Evolutionary conservation across 2,888 invertebrate genomes (phyloP), one percentile per base, ranked within the genome.

Genomic region (Lasius platythorax): DNA sequence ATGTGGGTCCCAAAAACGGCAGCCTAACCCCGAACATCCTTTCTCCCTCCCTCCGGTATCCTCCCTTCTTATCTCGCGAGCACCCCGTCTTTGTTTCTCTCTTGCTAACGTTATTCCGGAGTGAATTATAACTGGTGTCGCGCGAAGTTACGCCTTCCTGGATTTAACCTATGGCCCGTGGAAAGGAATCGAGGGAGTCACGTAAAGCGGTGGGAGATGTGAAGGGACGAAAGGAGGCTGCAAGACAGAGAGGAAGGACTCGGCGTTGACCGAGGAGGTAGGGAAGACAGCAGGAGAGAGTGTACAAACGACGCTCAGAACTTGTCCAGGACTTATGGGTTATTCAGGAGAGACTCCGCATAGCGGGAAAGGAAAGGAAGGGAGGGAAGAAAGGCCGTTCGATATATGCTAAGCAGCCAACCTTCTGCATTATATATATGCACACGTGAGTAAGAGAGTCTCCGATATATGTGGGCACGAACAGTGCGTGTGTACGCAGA

Each of bases 341-440:
- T 94, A 94, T 94, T 93, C 94, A 94, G 86, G 84, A 90, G 84
- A 90, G 92, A 87, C 87, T 87, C 87, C 89, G 76, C 67, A 70
- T 33, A 61, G 85, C 84, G 83, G 73, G 37, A 5, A 5, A 6
- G 2, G 37, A 0, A 37, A 0, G 37, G 37, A 37, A 37, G 37
- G 5, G 87, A 82, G 88, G 68, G 76, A 56, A 87, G 85, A 9
- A 87, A 85, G 66, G 83, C 81, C 90, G 92, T 91, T 93, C 92
- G 91, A 92, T 92, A 92, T 92, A 93, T 93, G 93, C 92, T 92
- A 94, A 94, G 88, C 90, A 93, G 93, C 63, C 87, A 87, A 88
- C 88, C 90, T 91, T 86, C 89, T 91, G 92, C 91, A 92, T 93
- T 61, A 43, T 70, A 70, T 43, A 68, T 63, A 83, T 74, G 64